Conservation (phyloP, 2,888 invertebrate genomes). For the Eremobia ochroleuca region DNA sequence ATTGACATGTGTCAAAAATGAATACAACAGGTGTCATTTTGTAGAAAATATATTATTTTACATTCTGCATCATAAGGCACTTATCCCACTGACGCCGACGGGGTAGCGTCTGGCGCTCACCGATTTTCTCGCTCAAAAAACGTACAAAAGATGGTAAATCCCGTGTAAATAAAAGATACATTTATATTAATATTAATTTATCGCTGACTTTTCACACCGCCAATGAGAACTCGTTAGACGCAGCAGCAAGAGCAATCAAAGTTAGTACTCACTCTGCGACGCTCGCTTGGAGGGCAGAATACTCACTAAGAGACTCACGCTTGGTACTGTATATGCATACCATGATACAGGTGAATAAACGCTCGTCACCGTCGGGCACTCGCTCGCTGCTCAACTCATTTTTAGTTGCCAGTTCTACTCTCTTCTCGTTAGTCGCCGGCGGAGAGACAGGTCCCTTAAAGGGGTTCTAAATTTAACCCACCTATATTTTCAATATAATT, state of each 20-base stretch:
- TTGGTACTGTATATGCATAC: not conserved
- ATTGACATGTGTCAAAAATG: not conserved
- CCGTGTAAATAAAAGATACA: not conserved
- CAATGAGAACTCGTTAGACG: not conserved
- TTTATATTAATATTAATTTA: no score
- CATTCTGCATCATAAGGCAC: not conserved
- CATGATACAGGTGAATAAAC: not conserved
- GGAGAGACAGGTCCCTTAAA: not conserved
- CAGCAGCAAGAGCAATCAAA: not conserved
- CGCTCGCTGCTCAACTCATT: not conserved
- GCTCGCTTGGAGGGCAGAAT: not conserved
- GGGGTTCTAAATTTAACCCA: slow-evolving; percentile 27
- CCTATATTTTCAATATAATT: slow-evolving; percentile 67
- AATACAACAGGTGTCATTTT: slow-evolving; percentile 2
- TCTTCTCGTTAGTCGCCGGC: not conserved
- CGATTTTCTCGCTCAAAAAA: not conserved
- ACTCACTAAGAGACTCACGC: not conserved
- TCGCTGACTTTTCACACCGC: not conserved
- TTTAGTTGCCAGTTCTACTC: not conserved
- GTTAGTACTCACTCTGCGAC: not conserved
- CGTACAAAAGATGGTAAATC: not conserved
- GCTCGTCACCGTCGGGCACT: not conserved
- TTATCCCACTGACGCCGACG: not conserved
- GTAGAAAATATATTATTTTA: not conserved
- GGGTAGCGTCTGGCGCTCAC: not conserved